Conservation (phyloP, 23 tunicate genomes). For the Styela clava region DNA sequence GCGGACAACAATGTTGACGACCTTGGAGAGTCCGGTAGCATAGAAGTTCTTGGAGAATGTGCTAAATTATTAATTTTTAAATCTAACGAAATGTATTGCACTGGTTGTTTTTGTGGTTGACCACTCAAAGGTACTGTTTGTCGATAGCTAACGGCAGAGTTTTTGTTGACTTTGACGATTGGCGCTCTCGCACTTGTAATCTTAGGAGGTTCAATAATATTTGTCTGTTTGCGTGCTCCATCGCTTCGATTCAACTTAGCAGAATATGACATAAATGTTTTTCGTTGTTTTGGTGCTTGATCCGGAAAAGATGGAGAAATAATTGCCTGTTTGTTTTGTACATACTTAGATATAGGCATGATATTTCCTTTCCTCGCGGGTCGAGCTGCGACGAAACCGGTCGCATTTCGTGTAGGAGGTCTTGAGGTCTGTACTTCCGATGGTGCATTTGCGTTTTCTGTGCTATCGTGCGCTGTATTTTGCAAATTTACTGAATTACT, state of each 20-base stretch:
- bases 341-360: slow-evolving; percentile 46
- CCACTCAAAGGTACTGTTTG: too few relatives aligned
- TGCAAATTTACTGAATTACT: slow-evolving; percentile 10
- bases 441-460: slow-evolving; percentile 4
- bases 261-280: slow-evolving; percentile 34
- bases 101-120: slow-evolving; percentile 1
- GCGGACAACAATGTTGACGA: neutral
- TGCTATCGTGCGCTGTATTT: slow-evolving; percentile 5
- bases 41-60: neutral
- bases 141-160: neutral
- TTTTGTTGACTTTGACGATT: neutral
- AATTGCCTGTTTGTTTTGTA: slow-evolving; percentile 75
- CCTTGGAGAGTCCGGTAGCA: neutral
- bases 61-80: slow-evolving; percentile 15
- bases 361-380: slow-evolving; percentile 41
- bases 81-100: slow-evolving; percentile 32
- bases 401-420: slow-evolving; percentile 1
- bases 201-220: neutral
- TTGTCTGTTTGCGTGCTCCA: neutral
- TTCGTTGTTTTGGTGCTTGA: slow-evolving; percentile 42
- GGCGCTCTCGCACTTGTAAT: neutral
- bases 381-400: slow-evolving; percentile 14
- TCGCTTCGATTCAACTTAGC: slow-evolving; percentile 7
- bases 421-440: slow-evolving; percentile 7
- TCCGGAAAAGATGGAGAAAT: slow-evolving; percentile 65